A percentile compares a stretch with the other conserved stretches of the same genome.
Evolutionary conservation across 2,888 invertebrate genomes (phyloP).

Genomic region (Melanostoma mellinum): DNA sequence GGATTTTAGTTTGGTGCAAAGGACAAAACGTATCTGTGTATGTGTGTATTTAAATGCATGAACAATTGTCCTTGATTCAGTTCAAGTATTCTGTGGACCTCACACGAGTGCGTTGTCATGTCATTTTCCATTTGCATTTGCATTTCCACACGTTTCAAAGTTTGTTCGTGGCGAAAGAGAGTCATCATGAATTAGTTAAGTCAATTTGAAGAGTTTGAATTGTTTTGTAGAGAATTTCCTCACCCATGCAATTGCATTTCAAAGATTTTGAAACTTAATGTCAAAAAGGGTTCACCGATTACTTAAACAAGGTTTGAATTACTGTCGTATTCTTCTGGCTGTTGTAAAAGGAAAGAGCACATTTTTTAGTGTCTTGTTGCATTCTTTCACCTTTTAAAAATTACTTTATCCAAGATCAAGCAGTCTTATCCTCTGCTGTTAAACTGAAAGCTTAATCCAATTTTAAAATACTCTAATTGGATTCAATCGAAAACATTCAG

Average conservation of each 20-base stretch:
- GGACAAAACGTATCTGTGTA: constrained; percentile 13
- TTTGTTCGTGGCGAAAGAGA: constrained; percentile 2
- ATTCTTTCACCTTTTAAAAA: not conserved
- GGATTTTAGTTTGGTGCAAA: constrained; percentile 25
- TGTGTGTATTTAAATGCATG: not conserved
- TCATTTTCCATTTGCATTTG: not conserved
- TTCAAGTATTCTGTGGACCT: constrained; percentile 16
- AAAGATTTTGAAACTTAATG: not conserved
- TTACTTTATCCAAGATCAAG: constrained; percentile 9
- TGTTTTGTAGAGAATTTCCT: constrained; percentile 6
- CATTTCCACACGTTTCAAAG: constrained; percentile 32
- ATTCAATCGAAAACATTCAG: constrained; percentile 26
- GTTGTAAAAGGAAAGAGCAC: not conserved
- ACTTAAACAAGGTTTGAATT: not conserved
- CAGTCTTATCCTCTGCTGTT: constrained; percentile 7
- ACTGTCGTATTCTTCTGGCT: not conserved
- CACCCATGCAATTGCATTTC: not conserved
- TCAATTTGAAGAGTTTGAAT: constrained; percentile 23
- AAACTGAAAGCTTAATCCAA: constrained; percentile 12
- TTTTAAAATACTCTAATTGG: constrained; percentile 29
- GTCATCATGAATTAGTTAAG: constrained; percentile 18
- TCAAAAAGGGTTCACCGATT: not conserved
- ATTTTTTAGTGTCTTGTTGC: not conserved
- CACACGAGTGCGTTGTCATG: constrained; percentile 10
- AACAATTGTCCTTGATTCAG: constrained; percentile 38